Conservation (phyloP, 2,113 vertebrate genomes). For the Lonchura striata region DNA sequence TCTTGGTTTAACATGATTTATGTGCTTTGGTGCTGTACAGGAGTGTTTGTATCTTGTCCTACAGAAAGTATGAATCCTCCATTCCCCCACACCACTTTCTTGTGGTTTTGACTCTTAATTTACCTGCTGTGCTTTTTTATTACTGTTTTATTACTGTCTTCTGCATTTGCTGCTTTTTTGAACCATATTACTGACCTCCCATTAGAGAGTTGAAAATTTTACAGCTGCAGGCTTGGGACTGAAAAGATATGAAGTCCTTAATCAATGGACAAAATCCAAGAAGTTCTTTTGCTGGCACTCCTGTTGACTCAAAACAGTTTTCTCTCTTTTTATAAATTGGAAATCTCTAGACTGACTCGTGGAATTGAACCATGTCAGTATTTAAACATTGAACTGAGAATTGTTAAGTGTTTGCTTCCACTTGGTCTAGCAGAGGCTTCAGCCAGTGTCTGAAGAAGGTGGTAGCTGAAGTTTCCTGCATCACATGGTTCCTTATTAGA, state of each 20-base stretch:
- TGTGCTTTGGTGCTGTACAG: background rate
- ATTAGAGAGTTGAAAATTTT: background rate
- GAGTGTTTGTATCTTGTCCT: background rate
- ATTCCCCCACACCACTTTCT: accelerated
- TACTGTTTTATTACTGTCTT: background rate
- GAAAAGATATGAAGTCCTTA: background rate
- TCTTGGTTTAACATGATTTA: background rate
- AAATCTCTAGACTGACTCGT: background rate
- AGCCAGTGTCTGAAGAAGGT: background rate
- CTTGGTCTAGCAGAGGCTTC: background rate
- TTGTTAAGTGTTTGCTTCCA: background rate
- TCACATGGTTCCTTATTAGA: background rate
- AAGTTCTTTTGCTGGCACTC: background rate
- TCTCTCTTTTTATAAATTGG: background rate
- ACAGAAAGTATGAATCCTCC: background rate
- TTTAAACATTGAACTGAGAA: background rate
- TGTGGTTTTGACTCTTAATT: background rate
- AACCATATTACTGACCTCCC: background rate
- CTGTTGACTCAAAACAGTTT: background rate
- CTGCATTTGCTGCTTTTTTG: background rate
- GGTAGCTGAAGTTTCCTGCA: background rate
- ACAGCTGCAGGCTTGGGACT: background rate
- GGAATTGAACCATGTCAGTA: background rate
- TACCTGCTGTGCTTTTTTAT: background rate
- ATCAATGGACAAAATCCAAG: background rate